phyloP scores from a whole-genome alignment of 2,113 vertebrate species.

The Passerina amoena region DNA sequence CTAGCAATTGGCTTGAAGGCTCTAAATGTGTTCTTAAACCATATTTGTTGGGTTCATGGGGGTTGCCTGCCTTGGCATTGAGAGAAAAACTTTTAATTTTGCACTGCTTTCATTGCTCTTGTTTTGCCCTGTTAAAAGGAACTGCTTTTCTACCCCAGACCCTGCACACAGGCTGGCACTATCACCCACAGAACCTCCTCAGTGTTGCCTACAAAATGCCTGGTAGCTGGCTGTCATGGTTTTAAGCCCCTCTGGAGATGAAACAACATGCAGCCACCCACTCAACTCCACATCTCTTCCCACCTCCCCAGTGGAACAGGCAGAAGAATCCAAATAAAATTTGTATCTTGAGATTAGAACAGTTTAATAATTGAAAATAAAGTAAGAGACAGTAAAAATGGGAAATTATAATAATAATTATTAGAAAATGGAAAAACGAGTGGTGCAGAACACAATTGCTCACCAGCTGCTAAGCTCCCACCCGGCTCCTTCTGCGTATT shows the following conservation, averaged over 20 bases:
- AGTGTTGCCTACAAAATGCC: neutral
- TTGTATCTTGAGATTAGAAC: neutral
- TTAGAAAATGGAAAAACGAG: neutral
- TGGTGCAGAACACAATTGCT: neutral
- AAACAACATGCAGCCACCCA: neutral
- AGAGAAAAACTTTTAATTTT: neutral
- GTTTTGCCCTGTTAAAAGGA: neutral
- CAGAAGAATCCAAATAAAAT: neutral
- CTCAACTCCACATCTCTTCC: neutral
- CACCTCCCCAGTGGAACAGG: rapidly evolving
- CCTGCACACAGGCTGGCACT: neutral
- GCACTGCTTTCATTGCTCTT: neutral
- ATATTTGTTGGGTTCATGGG: neutral
- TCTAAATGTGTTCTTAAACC: neutral
- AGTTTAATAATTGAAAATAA: neutral
- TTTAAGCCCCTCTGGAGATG: neutral
- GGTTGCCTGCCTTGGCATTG: neutral
- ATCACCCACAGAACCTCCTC: neutral
- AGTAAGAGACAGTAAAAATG: neutral
- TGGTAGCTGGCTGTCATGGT: neutral
- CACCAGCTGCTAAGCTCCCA: neutral
- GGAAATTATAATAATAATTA: neutral
- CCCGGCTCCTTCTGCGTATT: neutral
- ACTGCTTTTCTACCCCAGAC: neutral
- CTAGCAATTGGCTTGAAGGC: neutral